phyloP scores from a whole-genome alignment of 1,140 invertebrate species.

The Geopemphigus sp. region DNA sequence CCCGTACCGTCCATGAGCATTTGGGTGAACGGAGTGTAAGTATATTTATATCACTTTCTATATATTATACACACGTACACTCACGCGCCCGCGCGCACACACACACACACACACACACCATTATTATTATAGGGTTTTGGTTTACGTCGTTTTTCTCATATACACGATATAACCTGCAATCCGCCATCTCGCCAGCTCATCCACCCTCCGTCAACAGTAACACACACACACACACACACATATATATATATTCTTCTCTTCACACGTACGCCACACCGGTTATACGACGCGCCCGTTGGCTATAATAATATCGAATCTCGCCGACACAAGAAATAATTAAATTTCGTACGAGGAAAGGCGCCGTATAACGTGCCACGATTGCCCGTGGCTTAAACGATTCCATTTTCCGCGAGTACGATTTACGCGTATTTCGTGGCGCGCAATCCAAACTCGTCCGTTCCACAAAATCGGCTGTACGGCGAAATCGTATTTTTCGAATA shows the following conservation, averaged over 20 bases:
- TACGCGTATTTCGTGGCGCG: too few relatives aligned
- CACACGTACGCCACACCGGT: too few relatives aligned
- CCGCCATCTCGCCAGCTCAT: too few relatives aligned
- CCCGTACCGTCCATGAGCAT: constrained; percentile 32
- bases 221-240: too few relatives aligned
- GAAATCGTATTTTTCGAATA: too few relatives aligned
- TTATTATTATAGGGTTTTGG: background rate
- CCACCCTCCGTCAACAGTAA: too few relatives aligned
- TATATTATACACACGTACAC: background rate
- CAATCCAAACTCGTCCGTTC: background rate
- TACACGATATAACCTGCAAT: background rate
- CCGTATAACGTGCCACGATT: background rate
- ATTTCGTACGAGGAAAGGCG: background rate
- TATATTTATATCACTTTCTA: background rate
- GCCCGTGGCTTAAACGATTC: background rate
- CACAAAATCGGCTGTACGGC: background rate
- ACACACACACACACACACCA: too few relatives aligned
- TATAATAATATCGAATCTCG: background rate
- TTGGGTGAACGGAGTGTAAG: constrained; percentile 35
- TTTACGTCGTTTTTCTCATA: background rate
- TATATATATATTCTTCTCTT: too few relatives aligned
- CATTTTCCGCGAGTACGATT: background rate
- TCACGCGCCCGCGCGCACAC: too few relatives aligned
- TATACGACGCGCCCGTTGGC: background rate
- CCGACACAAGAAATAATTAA: background rate